Conservation (phyloP, 2,797 vertebrate species). For the Mico argentatus region DNA sequence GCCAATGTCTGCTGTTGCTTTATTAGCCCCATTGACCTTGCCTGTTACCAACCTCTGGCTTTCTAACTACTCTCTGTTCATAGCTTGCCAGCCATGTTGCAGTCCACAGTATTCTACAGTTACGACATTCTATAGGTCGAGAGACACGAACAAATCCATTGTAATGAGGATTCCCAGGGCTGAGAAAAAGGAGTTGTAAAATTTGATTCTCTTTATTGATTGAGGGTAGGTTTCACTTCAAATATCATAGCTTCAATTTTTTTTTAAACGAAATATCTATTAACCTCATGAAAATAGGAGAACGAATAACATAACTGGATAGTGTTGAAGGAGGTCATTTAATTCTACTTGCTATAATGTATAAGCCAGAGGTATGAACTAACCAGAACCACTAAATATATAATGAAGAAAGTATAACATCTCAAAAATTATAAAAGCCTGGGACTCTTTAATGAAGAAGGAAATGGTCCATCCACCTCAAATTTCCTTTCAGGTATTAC, state of each 20-base stretch:
- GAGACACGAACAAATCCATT: neutral
- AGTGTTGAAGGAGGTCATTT: neutral
- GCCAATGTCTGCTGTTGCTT: neutral
- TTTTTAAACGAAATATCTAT: neutral
- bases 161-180: neutral
- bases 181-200: neutral
- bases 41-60: neutral
- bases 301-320: neutral
- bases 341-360: neutral
- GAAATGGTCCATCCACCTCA: neutral
- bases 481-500: neutral
- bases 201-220: neutral
- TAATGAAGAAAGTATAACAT: neutral
- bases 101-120: neutral
- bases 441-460: neutral
- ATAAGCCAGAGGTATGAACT: neutral
- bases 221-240: neutral
- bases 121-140: neutral
- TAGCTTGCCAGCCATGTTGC: neutral
- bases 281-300: neutral
- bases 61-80: neutral
- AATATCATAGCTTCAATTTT: neutral
- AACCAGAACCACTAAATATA: neutral
- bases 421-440: neutral
- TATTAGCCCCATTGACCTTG: rapidly evolving